Evolutionary conservation across 2,797 vertebrate species (phyloP).

Genomic region (Meriones psammophilus): DNA sequence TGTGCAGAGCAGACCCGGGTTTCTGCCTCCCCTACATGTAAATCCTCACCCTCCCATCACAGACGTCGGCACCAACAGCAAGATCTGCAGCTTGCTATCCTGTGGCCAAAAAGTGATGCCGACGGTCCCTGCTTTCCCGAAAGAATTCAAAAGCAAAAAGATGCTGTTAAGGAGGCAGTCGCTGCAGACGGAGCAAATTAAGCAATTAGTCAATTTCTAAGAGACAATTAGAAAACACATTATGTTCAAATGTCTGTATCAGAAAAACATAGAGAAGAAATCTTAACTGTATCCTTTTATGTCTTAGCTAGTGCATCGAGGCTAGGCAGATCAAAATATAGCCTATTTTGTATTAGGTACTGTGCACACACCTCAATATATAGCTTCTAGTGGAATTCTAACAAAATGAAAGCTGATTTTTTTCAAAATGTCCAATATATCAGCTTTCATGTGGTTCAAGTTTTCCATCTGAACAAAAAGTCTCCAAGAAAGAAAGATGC

Average conservation of each 20-base stretch:
- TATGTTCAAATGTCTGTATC: constrained; percentile 3
- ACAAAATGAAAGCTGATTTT: constrained; percentile 49
- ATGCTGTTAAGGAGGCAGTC: constrained; percentile 93
- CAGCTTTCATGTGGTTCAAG: neutral
- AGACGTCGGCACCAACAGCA: constrained; percentile 88
- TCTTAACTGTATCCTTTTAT: constrained; percentile 11
- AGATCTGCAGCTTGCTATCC: constrained; percentile 85
- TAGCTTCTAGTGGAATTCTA: constrained; percentile 59
- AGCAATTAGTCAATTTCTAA: constrained; percentile 92
- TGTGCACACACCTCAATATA: neutral
- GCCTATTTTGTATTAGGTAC: neutral
- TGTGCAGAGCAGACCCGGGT: constrained; percentile 90
- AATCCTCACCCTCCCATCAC: constrained; percentile 90
- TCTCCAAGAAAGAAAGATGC: constrained; percentile 40
- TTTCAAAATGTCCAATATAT: constrained; percentile 31
- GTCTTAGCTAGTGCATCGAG: neutral
- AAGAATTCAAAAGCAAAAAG: constrained; percentile 90
- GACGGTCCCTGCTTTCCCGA: constrained; percentile 89
- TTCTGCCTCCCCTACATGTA: constrained; percentile 92
- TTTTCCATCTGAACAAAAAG: constrained; percentile 65
- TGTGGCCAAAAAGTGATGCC: constrained; percentile 89
- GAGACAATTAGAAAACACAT: constrained; percentile 81
- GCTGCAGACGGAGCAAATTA: constrained; percentile 94
- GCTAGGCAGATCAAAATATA: constrained; percentile 8
- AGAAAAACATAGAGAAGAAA: constrained; percentile 46